phyloP scores from a whole-genome alignment of 2,113 vertebrate species.

The Campylorhamphus procurvoides region DNA sequence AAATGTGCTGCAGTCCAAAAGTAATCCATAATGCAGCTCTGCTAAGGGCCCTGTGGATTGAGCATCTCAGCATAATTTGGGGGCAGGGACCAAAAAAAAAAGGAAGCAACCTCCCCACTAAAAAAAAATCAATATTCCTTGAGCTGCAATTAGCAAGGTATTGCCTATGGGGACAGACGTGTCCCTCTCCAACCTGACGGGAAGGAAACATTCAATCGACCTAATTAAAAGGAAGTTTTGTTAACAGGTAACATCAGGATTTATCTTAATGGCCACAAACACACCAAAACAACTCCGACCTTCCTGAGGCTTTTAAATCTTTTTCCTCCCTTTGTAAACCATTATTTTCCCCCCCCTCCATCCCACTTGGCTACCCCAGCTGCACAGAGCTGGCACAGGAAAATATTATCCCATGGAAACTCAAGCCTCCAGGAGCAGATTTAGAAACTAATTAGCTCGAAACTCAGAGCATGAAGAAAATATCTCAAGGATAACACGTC shows the following conservation, averaged over 20 bases:
- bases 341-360: background rate
- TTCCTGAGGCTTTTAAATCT: background rate
- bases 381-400: background rate
- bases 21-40: conserved; percentile 13
- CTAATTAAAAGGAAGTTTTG: background rate
- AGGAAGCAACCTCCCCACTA: background rate
- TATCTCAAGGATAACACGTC: conserved; percentile 7
- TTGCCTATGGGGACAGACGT: background rate
- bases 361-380: background rate
- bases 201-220: background rate
- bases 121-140: background rate
- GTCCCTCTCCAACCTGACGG: background rate
- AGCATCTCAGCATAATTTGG: background rate
- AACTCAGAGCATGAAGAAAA: conserved; percentile 32
- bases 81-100: background rate
- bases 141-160: background rate
- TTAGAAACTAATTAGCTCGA: conserved; percentile 66
- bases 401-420: conserved; percentile 11
- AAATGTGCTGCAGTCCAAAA: background rate
- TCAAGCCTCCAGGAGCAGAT: conserved; percentile 26
- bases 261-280: background rate
- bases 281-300: background rate
- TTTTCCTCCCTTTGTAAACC: background rate
- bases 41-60: background rate
- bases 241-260: background rate